Percentiles rank a stretch among this genome's conserved stretches.
phyloP scores from a whole-genome alignment of 1,140 invertebrate genomes.

The Drosophila bifasciata region DNA sequence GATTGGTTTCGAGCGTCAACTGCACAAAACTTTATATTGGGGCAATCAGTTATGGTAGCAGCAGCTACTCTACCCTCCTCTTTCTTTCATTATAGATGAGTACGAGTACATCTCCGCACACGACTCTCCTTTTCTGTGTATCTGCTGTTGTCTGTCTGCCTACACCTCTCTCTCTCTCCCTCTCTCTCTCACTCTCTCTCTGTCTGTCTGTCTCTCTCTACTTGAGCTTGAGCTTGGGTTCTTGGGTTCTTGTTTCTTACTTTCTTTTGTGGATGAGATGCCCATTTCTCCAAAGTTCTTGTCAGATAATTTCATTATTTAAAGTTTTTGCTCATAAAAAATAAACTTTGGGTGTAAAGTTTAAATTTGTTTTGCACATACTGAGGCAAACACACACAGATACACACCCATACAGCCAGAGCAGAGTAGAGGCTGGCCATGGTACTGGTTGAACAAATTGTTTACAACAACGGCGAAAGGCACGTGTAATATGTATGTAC shows the following conservation, averaged over 20 bases:
- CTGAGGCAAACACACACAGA: constrained; percentile 28
- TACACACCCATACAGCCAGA: constrained; percentile 5
- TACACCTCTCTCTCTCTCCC: neutral
- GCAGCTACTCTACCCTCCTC: neutral
- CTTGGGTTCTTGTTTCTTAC: constrained; percentile 5
- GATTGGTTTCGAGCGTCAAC: constrained; percentile 57
- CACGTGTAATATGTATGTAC: constrained; percentile 7
- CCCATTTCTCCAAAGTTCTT: constrained; percentile 70
- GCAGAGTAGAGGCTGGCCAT: too few relatives aligned
- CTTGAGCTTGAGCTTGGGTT: neutral
- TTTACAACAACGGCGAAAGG: constrained; percentile 50
- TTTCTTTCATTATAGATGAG: constrained; percentile 16
- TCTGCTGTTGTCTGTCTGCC: too few relatives aligned
- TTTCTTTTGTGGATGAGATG: constrained; percentile 1
- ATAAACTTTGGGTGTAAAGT: constrained; percentile 82
- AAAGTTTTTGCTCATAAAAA: constrained; percentile 81
- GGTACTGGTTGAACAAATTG: constrained; percentile 31
- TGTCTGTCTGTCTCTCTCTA: constrained; percentile 9
- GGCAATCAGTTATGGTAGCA: constrained; percentile 43
- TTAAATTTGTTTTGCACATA: constrained; percentile 81
- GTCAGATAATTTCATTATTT: constrained; percentile 81
- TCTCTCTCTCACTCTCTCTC: constrained; percentile 13
- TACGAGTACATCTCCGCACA: neutral
- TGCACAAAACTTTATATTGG: constrained; percentile 54
- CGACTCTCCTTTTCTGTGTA: constrained; percentile 15